Conservation (phyloP, 2,888 invertebrate genomes). For the Morinoia aosen region DNA sequence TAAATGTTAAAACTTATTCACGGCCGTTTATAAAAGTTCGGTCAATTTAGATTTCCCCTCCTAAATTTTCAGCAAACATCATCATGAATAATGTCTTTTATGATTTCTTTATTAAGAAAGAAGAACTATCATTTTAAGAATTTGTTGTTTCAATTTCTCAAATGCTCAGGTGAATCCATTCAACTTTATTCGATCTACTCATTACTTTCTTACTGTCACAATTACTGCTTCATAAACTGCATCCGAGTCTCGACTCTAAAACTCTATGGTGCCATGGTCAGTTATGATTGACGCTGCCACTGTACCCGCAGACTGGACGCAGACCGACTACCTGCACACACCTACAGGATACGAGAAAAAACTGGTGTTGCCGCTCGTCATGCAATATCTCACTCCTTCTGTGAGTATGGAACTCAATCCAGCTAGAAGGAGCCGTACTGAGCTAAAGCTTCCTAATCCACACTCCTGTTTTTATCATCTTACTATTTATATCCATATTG, state of each 20-base stretch:
- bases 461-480: not conserved
- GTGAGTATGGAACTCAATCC: constrained; percentile 80
- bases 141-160: not conserved
- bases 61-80: too few species aligned
- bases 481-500: too few species aligned
- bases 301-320: constrained; percentile 87
- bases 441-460: not conserved
- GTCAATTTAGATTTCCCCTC: too few species aligned
- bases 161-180: not conserved
- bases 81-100: too few species aligned
- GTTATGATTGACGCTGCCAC: not conserved
- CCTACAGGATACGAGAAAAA: constrained; percentile 78
- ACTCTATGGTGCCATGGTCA: not conserved
- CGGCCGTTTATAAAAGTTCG: not conserved
- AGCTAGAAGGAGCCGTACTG: constrained; percentile 72
- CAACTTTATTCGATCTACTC: not conserved
- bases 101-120: too few species aligned
- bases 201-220: not conserved
- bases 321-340: constrained; percentile 81
- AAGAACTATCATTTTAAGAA: not conserved
- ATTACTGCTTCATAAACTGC: not conserved
- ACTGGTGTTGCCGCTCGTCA: constrained; percentile 96
- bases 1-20: not conserved
- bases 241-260: not conserved
- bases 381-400: constrained; percentile 95